phyloP scores from a whole-genome alignment of 2,797 vertebrate species.

The Bradypodion ventrale region DNA sequence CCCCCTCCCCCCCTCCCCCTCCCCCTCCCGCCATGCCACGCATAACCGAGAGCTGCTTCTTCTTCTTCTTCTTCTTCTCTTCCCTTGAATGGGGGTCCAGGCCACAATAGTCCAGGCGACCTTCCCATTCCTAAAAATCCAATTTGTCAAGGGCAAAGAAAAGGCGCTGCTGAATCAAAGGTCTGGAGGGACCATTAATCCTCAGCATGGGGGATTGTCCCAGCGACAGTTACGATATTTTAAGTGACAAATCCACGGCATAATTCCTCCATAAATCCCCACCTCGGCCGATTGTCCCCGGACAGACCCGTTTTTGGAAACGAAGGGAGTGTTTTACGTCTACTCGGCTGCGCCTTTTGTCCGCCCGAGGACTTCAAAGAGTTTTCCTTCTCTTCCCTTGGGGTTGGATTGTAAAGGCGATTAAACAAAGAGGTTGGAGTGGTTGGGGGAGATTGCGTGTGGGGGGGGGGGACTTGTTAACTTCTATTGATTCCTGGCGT shows the following conservation, averaged over 20 bases:
- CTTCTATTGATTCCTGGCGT: slow-evolving; percentile 99
- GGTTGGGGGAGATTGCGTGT: slow-evolving; percentile 83
- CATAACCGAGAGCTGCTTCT: slow-evolving; percentile 87
- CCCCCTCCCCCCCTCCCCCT: background rate
- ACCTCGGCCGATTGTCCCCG: slow-evolving; percentile 89
- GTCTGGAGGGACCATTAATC: slow-evolving; percentile 98
- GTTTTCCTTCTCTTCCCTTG: slow-evolving; percentile 87
- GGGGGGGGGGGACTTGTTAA: slow-evolving; percentile 99
- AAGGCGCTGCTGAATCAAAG: slow-evolving; percentile 96
- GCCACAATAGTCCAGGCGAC: slow-evolving; percentile 97
- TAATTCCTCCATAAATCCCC: slow-evolving; percentile 99
- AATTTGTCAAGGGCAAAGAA: slow-evolving; percentile 99
- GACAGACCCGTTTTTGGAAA: slow-evolving; percentile 95
- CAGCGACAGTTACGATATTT: slow-evolving; percentile 99
- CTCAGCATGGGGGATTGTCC: slow-evolving; percentile 99
- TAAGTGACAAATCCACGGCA: slow-evolving; percentile 99
- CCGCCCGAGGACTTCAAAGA: slow-evolving; percentile 95
- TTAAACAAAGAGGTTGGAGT: slow-evolving; percentile 89
- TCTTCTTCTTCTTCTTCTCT: too few relatives aligned
- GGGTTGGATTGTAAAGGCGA: slow-evolving; percentile 86
- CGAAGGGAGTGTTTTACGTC: slow-evolving; percentile 98
- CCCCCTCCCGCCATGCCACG: background rate
- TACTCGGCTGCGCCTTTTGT: slow-evolving; percentile 97
- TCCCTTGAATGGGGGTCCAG: slow-evolving; percentile 92
- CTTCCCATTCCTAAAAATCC: slow-evolving; percentile 99